Percentiles rank a stretch among this genome's conserved stretches.
phyloP scores from a whole-genome alignment of 1,140 invertebrate genomes.

The Cyrtorhinus lividipennis region DNA sequence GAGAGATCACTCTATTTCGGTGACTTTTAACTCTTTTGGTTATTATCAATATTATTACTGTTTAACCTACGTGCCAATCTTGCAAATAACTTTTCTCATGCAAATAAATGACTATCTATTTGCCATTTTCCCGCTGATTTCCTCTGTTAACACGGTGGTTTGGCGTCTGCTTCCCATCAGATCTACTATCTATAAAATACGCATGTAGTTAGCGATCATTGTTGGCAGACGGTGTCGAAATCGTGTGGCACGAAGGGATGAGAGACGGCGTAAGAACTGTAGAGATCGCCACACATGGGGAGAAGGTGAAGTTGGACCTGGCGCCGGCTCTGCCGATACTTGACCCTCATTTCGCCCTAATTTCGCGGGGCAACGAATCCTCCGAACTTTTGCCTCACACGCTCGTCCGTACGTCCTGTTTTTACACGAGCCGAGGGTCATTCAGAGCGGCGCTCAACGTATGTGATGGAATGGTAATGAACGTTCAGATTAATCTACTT shows the following conservation, averaged over 20 bases:
- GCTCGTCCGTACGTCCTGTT: constrained; percentile 22
- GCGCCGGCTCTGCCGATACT: neutral
- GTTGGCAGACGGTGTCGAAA: constrained; percentile 7
- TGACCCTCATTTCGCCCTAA: constrained; percentile 7
- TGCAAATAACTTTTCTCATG: neutral
- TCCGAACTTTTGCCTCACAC: constrained; percentile 12
- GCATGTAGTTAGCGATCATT: neutral
- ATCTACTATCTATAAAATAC: neutral
- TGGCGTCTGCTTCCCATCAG: neutral
- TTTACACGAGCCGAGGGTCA: constrained; percentile 21
- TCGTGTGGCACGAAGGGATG: constrained; percentile 8
- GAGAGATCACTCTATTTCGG: neutral
- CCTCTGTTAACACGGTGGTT: neutral
- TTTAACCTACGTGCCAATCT: neutral
- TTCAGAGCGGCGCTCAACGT: constrained; percentile 24
- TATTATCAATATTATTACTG: neutral
- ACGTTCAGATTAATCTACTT: neutral
- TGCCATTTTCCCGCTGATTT: neutral
- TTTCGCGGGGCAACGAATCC: constrained; percentile 16
- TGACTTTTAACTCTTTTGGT: neutral
- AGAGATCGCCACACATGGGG: constrained; percentile 7
- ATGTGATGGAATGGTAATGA: constrained; percentile 26
- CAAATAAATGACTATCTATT: neutral
- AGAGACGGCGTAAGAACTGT: neutral
- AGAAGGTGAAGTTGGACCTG: constrained; percentile 12